These are phyloP conservation scores for Sarcoramphus papa DNA, from an alignment of 2,797 vertebrate genomes.

Conservation along the genomic window DNA sequence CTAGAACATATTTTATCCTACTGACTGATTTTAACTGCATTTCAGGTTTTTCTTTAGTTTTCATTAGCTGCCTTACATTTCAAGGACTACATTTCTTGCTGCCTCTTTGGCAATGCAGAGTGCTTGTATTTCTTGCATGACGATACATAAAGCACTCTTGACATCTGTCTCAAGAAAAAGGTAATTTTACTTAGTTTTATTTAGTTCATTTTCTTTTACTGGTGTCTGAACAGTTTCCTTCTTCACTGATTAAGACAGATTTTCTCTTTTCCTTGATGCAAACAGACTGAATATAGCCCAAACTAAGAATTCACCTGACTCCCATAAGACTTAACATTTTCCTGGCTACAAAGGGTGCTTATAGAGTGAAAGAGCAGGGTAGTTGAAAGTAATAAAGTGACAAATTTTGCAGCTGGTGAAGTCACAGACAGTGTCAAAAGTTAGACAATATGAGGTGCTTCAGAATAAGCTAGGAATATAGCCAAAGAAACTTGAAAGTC, in stretches of 20 bases:
- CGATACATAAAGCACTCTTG: not conserved
- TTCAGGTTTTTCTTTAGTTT: not conserved
- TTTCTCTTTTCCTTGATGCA: not conserved
- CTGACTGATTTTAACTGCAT: not conserved
- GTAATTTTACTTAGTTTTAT: not conserved
- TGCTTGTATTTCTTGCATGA: not conserved
- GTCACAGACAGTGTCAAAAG: not conserved
- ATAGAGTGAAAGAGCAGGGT: not conserved
- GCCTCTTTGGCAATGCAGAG: not conserved
- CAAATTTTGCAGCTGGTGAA: not conserved
- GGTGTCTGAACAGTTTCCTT: not conserved
- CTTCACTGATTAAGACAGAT: not conserved
- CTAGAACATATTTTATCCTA: not conserved
- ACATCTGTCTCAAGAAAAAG: not conserved
- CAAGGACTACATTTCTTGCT: not conserved
- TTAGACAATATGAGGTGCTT: not conserved
- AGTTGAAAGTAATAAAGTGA: not conserved
- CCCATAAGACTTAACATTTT: not conserved
- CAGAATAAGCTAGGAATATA: not conserved
- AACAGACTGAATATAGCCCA: not conserved
- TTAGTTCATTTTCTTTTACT: not conserved
- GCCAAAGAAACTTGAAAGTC: not conserved
- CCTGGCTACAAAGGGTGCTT: not conserved
- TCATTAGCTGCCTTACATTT: not conserved
- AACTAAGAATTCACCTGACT: not conserved